These are phyloP conservation scores for Xyrichtys novacula DNA, from an alignment of 2,797 vertebrate genomes.

Conservation along the genomic window DNA sequence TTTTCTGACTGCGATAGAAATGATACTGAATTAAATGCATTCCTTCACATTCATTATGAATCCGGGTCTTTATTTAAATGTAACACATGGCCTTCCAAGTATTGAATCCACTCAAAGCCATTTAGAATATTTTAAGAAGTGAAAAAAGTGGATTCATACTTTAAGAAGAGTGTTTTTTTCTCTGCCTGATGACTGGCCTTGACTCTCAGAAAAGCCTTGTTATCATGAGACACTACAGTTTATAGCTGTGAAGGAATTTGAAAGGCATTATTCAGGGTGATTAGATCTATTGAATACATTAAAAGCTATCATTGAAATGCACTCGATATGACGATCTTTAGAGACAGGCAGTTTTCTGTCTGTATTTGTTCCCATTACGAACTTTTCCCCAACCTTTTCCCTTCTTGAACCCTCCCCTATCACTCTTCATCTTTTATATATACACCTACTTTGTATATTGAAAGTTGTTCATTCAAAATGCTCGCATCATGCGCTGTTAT, in stretches of 20 bases:
- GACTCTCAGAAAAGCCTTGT: slow-evolving; percentile 59
- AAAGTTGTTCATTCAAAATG: slow-evolving; percentile 71
- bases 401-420: slow-evolving; percentile 6
- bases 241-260: slow-evolving; percentile 47
- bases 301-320: slow-evolving; percentile 58
- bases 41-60: slow-evolving; percentile 12
- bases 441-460: slow-evolving; percentile 11
- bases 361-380: slow-evolving; percentile 33
- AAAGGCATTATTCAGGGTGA: slow-evolving; percentile 64
- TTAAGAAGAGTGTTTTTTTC: slow-evolving; percentile 42
- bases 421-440: slow-evolving; percentile 7
- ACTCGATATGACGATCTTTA: slow-evolving; percentile 13
- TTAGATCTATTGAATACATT: slow-evolving; percentile 67
- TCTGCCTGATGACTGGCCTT: slow-evolving; percentile 54
- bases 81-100: slow-evolving; percentile 35
- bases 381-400: slow-evolving; percentile 7
- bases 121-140: slow-evolving; percentile 51
- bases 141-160: slow-evolving; percentile 29
- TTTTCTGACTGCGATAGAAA: not conserved
- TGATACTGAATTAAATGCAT: slow-evolving; percentile 5
- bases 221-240: slow-evolving; percentile 46
- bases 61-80: slow-evolving; percentile 54
- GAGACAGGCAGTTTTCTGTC: slow-evolving; percentile 15
- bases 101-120: slow-evolving; percentile 39
- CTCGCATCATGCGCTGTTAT: slow-evolving; percentile 76